These are phyloP conservation scores for Chelonoidis abingdonii DNA, from an alignment of 2,113 vertebrate genomes.

Conservation along the genomic window DNA sequence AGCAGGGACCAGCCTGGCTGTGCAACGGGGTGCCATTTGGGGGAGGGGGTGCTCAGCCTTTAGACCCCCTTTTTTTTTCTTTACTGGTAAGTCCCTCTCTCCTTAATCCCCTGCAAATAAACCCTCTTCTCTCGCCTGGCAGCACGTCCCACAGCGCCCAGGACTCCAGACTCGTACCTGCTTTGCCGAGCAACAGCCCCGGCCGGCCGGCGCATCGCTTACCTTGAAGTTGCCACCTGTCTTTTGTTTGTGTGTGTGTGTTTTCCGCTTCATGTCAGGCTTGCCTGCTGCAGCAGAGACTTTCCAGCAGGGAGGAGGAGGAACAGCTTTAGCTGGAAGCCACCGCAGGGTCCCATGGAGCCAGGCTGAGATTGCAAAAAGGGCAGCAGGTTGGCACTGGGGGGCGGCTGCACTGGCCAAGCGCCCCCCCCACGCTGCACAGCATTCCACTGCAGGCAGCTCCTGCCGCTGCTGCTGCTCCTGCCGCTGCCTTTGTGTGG, in stretches of 20 bases:
- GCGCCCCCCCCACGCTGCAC: not conserved
- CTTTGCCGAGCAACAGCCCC: not conserved
- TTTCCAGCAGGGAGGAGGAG: slow-evolving; percentile 8
- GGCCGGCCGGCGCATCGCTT: not conserved
- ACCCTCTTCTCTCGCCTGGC: not conserved
- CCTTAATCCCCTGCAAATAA: not conserved
- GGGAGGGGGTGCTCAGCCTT: not conserved
- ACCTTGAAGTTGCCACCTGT: slow-evolving; percentile 42
- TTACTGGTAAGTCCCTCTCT: not conserved
- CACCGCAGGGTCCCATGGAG: slow-evolving; percentile 64
- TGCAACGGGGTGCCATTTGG: not conserved
- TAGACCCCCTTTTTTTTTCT: not conserved
- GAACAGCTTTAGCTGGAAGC: slow-evolving; percentile 13
- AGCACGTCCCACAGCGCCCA: accelerated
- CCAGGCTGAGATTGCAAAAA: slow-evolving; percentile 52
- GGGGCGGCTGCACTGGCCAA: not conserved
- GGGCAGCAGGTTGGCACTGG: slow-evolving; percentile 56
- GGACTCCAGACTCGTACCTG: not conserved
- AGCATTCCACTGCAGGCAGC: not conserved
- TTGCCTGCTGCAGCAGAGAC: slow-evolving; percentile 51
- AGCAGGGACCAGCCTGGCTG: not conserved
- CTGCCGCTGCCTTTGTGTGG: not conserved
- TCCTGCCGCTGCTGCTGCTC: not conserved
- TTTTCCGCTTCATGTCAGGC: slow-evolving; percentile 25
- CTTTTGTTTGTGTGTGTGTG: not conserved